Conservation (phyloP, 2,113 vertebrate species). For the Drymodes brunneopygia region DNA sequence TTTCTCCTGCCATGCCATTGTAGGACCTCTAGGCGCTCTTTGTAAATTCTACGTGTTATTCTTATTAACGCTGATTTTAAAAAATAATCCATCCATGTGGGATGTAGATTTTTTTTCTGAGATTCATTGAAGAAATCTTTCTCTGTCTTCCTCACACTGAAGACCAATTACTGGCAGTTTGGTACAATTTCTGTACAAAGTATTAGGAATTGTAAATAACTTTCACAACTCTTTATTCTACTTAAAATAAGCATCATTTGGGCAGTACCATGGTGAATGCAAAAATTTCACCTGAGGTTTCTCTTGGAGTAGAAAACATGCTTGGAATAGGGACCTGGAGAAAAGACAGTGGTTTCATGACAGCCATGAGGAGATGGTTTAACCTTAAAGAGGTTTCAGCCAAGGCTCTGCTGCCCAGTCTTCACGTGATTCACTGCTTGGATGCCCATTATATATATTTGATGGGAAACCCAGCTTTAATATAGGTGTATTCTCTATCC, state of each 20-base stretch:
- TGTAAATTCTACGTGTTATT: conserved; percentile 41
- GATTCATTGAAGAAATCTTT: not conserved
- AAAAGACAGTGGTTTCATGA: not conserved
- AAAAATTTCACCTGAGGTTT: not conserved
- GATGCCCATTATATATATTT: not conserved
- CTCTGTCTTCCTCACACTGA: not conserved
- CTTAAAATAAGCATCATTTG: not conserved
- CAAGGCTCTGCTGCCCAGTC: not conserved
- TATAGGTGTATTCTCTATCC: accelerated
- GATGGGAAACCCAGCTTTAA: not conserved
- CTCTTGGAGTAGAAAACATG: not conserved
- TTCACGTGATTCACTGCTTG: not conserved
- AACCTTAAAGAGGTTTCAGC: not conserved
- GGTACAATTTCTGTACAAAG: not conserved
- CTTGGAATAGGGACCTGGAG: not conserved
- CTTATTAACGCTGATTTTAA: not conserved
- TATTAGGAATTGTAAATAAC: not conserved
- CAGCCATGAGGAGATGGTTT: not conserved
- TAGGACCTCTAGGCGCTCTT: not conserved
- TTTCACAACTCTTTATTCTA: not conserved
- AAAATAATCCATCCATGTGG: not conserved
- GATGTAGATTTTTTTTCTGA: not conserved
- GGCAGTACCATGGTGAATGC: not conserved
- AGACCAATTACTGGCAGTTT: not conserved
- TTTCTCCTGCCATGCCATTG: not conserved